Evolutionary conservation across 2,797 vertebrate genomes (phyloP).

Genomic region (Tokudaia muenninki): DNA sequence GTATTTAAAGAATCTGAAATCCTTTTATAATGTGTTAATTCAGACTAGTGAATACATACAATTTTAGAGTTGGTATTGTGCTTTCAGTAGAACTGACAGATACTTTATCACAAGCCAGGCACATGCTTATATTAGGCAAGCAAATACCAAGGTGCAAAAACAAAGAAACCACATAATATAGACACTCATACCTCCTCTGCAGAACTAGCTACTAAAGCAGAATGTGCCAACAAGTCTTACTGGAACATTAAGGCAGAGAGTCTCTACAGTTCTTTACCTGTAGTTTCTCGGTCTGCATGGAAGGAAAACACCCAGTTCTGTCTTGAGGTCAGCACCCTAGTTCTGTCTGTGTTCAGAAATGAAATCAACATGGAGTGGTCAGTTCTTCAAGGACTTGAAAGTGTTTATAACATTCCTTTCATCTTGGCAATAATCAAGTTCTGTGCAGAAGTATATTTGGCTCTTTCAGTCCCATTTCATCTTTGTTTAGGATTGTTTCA

Average conservation of each 20-base stretch:
- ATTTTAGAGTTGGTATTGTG: not conserved
- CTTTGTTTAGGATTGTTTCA: not conserved
- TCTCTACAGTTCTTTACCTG: not conserved
- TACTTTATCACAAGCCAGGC: not conserved
- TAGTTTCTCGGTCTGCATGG: not conserved
- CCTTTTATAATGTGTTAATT: not conserved
- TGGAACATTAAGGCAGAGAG: too few relatives aligned
- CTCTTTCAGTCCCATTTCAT: accelerated
- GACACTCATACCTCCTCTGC: not conserved
- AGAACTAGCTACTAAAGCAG: too few relatives aligned
- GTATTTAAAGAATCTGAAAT: not conserved
- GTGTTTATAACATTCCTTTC: not conserved
- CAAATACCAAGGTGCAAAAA: not conserved
- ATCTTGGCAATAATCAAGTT: not conserved
- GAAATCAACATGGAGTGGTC: accelerated
- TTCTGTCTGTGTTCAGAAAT: not conserved
- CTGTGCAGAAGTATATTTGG: accelerated
- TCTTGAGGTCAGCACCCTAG: too few relatives aligned
- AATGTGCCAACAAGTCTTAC: accelerated
- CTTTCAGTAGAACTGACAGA: not conserved
- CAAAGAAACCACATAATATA: not conserved
- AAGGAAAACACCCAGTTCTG: accelerated
- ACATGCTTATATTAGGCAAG: not conserved
- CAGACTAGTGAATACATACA: not conserved
- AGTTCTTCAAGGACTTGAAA: not conserved